Percentiles rank a stretch among this genome's conserved stretches.
phyloP scores from a whole-genome alignment of 1,140 invertebrate species.

The Heliconius melpomene region DNA sequence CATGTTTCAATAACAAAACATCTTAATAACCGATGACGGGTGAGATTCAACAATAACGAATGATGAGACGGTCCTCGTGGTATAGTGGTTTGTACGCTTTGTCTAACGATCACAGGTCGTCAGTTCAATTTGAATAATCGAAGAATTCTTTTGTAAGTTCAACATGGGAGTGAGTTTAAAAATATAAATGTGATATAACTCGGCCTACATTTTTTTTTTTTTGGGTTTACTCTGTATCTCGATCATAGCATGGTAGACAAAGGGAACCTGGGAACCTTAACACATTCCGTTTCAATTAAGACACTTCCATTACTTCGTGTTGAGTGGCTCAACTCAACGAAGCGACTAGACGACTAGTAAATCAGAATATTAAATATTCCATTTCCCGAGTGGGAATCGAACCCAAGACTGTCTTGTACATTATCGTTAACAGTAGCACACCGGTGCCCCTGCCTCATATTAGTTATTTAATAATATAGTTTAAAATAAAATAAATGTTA shows the following conservation, averaged over 20 bases:
- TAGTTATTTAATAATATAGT: neutral
- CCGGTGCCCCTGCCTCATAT: neutral
- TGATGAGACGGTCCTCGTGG: conserved; percentile 9
- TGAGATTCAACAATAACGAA: conserved; percentile 58
- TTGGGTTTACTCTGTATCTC: no score
- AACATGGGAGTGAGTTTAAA: neutral
- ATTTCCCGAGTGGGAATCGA: no score
- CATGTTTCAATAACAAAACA: conserved; percentile 79
- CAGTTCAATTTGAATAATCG: neutral
- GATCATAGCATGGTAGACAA: no score
- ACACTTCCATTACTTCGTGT: no score
- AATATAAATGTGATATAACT: neutral
- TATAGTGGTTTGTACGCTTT: neutral
- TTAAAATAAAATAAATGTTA: no score
- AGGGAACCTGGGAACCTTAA: no score
- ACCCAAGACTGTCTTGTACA: no score
- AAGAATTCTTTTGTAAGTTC: neutral
- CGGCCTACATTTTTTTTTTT: neutral
- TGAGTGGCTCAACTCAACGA: no score
- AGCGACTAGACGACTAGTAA: no score
- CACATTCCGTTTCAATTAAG: no score
- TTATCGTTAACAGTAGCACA: no score
- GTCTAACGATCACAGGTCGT: conserved; percentile 1
- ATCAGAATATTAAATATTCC: no score
- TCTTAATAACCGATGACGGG: conserved; percentile 79